phyloP scores from a whole-genome alignment of 2,888 invertebrate species.

The Aromia moschata region DNA sequence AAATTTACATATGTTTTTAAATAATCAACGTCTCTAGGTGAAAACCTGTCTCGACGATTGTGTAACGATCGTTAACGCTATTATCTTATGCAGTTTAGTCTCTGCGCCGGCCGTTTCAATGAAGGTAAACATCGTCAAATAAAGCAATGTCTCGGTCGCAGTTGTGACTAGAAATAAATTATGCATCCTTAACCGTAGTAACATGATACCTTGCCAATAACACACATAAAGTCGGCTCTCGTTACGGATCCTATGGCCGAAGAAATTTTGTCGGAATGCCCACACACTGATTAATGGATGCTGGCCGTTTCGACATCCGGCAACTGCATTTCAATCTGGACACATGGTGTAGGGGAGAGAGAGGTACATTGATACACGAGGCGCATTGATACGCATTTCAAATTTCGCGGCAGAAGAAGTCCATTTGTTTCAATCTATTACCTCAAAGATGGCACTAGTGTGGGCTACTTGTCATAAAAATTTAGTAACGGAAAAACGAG shows the following conservation, averaged over 20 bases:
- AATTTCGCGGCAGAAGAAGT: too few species aligned
- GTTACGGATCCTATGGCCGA: background rate
- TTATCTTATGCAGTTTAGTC: background rate
- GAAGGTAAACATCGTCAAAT: slow-evolving; percentile 1
- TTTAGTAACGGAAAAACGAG: too few species aligned
- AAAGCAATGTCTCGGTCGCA: slow-evolving; percentile 5
- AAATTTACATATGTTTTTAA: background rate
- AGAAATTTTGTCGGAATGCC: slow-evolving; percentile 5
- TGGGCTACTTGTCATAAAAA: too few species aligned
- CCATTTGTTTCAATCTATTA: too few species aligned
- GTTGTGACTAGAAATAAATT: slow-evolving; percentile 5
- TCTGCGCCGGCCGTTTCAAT: background rate
- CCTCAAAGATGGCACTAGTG: too few species aligned
- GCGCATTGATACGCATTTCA: background rate
- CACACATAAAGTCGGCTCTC: background rate
- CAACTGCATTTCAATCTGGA: background rate
- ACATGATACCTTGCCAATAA: slow-evolving; percentile 7
- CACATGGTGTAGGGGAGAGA: background rate
- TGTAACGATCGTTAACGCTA: slow-evolving; percentile 3
- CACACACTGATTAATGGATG: slow-evolving; percentile 5
- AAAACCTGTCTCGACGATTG: slow-evolving; percentile 1
- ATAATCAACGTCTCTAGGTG: background rate
- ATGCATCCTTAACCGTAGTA: slow-evolving; percentile 10
- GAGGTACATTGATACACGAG: too few species aligned
- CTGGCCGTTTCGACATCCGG: slow-evolving; percentile 1